phyloP scores from a whole-genome alignment of 2,888 invertebrate species.

The Thelaira solivaga region DNA sequence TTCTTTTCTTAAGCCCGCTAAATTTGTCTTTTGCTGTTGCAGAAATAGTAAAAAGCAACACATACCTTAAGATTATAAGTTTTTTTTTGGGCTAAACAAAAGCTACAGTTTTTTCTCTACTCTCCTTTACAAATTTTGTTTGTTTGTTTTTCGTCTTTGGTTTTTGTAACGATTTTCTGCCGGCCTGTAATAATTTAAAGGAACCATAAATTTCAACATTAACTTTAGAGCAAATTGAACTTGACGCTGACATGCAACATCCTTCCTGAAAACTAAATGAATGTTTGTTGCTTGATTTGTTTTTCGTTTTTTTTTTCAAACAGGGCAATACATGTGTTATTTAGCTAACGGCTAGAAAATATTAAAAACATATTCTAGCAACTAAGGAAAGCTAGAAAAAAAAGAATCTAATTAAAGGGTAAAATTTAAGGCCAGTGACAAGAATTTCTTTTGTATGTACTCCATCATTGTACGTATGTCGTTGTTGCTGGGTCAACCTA shows the following conservation, averaged over 20 bases:
- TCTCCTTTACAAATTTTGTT: too few species aligned
- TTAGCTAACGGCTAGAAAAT: neutral
- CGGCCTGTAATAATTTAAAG: constrained; percentile 35
- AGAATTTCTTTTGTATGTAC: constrained; percentile 34
- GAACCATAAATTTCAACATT: constrained; percentile 62
- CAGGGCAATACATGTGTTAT: constrained; percentile 12
- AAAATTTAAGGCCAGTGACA: constrained; percentile 59
- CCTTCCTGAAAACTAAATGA: constrained; percentile 52
- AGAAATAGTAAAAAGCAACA: neutral
- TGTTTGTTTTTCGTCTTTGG: neutral
- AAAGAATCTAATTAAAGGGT: constrained; percentile 53
- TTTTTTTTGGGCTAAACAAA: constrained; percentile 6
- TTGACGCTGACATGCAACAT: constrained; percentile 64
- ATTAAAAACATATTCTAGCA: neutral
- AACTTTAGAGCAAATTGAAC: constrained; percentile 63
- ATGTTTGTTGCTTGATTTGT: constrained; percentile 5
- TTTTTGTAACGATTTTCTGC: neutral
- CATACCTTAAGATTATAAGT: constrained; percentile 38
- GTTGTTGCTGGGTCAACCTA: constrained; percentile 14
- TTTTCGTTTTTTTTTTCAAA: neutral
- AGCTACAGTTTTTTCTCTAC: neutral
- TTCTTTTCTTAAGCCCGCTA: neutral
- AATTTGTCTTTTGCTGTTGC: neutral
- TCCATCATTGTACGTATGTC: constrained; percentile 13
- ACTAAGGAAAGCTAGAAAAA: neutral